These are phyloP conservation scores for Petaurus breviceps DNA, from an alignment of 2,113 vertebrate species.

Conservation along the genomic window DNA sequence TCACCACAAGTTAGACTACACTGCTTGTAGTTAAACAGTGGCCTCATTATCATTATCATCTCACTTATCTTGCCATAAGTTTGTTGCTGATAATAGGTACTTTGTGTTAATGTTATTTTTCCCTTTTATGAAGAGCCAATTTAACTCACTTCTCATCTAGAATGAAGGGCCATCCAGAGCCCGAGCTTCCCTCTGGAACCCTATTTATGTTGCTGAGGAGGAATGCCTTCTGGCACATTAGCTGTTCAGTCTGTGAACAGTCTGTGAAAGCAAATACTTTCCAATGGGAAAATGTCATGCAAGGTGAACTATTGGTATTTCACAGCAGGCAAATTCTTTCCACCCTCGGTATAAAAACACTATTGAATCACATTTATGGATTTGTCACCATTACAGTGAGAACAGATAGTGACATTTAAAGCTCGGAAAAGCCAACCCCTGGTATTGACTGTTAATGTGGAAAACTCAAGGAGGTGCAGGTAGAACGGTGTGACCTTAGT, in stretches of 20 bases:
- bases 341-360: conserved; percentile 64
- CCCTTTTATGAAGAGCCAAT: conserved; percentile 3
- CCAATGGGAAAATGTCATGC: conserved; percentile 62
- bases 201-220: background rate
- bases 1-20: background rate
- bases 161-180: background rate
- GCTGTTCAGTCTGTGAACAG: conserved; percentile 13
- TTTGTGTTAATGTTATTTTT: conserved; percentile 12
- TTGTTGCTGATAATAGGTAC: conserved; percentile 23
- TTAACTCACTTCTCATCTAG: conserved; percentile 11
- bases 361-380: conserved; percentile 69
- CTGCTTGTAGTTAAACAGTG: background rate
- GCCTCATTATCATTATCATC: conserved; percentile 1
- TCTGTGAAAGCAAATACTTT: conserved; percentile 49
- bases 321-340: conserved; percentile 66
- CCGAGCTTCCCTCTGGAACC: conserved; percentile 8
- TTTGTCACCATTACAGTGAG: conserved; percentile 69
- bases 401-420: conserved; percentile 75
- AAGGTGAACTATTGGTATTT: conserved; percentile 68
- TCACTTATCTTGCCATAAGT: background rate
- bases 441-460: conserved; percentile 62
- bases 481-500: conserved; percentile 57
- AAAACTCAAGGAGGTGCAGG: conserved; percentile 59
- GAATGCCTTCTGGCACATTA: conserved; percentile 35
- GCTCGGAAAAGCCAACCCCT: conserved; percentile 51